Base-by-base conservation (phyloP, 2,888 invertebrate genomes). In the Idaea straminata region DNA sequence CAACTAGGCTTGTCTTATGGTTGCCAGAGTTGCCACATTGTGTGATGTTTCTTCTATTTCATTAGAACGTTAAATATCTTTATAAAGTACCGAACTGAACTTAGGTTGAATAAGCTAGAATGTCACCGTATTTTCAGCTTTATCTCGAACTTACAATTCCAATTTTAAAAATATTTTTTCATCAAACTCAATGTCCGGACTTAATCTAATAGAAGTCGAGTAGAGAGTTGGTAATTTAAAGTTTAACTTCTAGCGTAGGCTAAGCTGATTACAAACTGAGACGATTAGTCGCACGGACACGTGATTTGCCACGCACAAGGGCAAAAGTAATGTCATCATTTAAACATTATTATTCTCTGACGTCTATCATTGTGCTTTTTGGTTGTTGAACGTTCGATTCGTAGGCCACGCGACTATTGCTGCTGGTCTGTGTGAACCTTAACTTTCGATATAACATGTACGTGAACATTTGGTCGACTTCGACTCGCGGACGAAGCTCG, bases 191-290 rank as follows among this genome's bases (percentile, higher is more conserved):
- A 47, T 13, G 47, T 13, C 47, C 47, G 47, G 10, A 13, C 47
- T 47, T 47, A 47, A 47, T 47, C 47, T 47, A 47, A 47, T 47
- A 47, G 47, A 47, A 47, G 47, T 47, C 47, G 47, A 47, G 47
- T 47, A 47, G 13, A 47, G 47, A 47, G 47, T 47, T 13, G 47
- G 47, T 47, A 47, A 25, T 25, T 25, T 25, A 25, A 47, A 47
- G 47, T 47, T 47, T 47, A 5, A 47, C 47, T 47, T 47, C 47
- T 47, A 7, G 7, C 7, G 47, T 47, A 47, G 10, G 13, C 10
- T 47, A 47, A 47, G 47, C 10, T 47, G 13, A 13, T 47, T 47
- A 47, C 47, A 0, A 47, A 47, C 47, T 7, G 13, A 47, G 47
- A 10, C 13, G 2, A 13, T 13, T 47, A 47, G 47, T 47, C 6